A percentile compares a stretch with the other conserved stretches of the same genome.
Evolutionary conservation across 2,888 invertebrate species (phyloP).

Genomic region (Reticulitermes lucifugus): DNA sequence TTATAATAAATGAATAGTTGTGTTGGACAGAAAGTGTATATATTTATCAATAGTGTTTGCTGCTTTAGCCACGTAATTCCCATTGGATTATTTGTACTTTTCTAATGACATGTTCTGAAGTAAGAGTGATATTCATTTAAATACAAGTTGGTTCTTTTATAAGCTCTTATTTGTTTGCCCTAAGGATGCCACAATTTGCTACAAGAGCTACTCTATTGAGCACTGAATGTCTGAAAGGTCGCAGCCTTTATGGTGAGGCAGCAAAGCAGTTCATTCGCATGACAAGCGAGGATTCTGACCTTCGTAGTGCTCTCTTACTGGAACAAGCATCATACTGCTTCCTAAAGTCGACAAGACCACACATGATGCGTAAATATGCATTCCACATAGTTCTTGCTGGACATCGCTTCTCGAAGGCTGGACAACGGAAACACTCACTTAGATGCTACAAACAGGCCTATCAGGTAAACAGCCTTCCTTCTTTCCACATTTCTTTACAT

Average conservation of each 20-base stretch:
- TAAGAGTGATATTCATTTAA: too few species aligned
- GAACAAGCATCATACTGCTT: constrained; percentile 97
- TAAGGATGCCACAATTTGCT: constrained; percentile 90
- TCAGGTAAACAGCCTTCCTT: constrained; percentile 69
- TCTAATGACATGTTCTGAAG: too few species aligned
- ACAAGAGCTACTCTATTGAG: constrained; percentile 92
- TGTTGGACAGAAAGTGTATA: too few species aligned
- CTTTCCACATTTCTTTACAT: too few species aligned
- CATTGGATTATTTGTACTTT: too few species aligned
- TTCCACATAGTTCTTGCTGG: constrained; percentile 97
- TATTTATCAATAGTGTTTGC: too few species aligned
- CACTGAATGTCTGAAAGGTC: constrained; percentile 85
- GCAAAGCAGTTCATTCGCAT: constrained; percentile 94
- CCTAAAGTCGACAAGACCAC: constrained; percentile 72
- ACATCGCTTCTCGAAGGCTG: constrained; percentile 93
- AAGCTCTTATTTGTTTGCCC: background rate
- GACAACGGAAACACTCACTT: constrained; percentile 91
- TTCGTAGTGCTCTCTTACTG: constrained; percentile 91
- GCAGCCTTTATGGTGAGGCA: constrained; percentile 88
- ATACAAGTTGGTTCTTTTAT: too few species aligned
- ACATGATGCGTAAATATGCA: constrained; percentile 91
- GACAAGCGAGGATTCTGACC: constrained; percentile 97
- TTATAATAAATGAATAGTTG: too few species aligned
- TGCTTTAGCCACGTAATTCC: too few species aligned
- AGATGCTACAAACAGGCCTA: constrained; percentile 93